Evolutionary conservation across 2,113 vertebrate species (phyloP), one percentile per base, ranked within the genome.

Genomic region (Balaenoptera acutorostrata): DNA sequence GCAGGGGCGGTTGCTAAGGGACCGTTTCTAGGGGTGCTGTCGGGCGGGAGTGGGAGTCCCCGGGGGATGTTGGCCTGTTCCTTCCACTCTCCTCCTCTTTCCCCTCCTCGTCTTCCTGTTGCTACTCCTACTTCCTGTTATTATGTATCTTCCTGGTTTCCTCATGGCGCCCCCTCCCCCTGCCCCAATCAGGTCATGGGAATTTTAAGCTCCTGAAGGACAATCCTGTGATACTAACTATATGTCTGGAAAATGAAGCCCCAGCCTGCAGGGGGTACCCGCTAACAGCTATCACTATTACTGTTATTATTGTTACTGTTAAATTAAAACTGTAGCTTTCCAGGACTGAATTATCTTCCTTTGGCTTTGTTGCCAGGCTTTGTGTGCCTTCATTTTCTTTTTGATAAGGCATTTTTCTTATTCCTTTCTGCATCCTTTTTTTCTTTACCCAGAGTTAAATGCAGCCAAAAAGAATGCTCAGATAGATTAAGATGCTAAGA

Each of bases 201-300:
- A 91, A 96, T 96, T 96, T 80, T 90, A 96, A 97, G 90, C 90
- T 72, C 96, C 92, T 78, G 46, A 90, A 90, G 96, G 96, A 97
- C 97, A 96, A 96, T 82, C 90, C 88, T 88, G 68, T 96, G 94
- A 92, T 97, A 21, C 88, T 98, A 98, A 98, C 98, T 98, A 98
- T 94, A 97, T 6, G 95, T 96, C 96, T 98, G 74, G 92, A 88
- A 92, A 95, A 94, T 77, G 81, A 96, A 66, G 33, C 81, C 49
- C 89, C 27, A 20, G 61, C 5, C 88, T 97, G 98, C 96, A 98
- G 98, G 97, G 98, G 97, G 93, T 94, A 31, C 71, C 46, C 29
- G 29, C 85, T 93, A 85, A 94, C 88, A 95, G 93, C 80, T 13
- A 87, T 88, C 88, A 49, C 94, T 96, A 84, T 96, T 36, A 96